Conservation (phyloP, 2,888 invertebrate genomes). For the Drosophila quasianomalipes region DNA sequence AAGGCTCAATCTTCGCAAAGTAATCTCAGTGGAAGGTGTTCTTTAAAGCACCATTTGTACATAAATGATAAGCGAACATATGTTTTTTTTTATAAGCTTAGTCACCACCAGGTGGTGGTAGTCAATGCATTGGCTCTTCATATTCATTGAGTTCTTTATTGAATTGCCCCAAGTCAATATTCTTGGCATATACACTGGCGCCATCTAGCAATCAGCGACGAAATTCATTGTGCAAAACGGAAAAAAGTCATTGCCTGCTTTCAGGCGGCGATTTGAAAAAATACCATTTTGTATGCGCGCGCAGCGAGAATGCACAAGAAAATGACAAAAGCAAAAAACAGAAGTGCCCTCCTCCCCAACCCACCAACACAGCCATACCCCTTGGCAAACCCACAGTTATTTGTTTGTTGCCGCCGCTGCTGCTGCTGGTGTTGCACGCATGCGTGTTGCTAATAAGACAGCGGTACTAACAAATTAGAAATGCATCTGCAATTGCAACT, state of each 20-base stretch:
- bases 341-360: background rate
- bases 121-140: background rate
- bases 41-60: background rate
- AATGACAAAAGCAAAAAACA: conserved; percentile 21
- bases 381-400: background rate
- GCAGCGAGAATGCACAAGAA: conserved; percentile 29
- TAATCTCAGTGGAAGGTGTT: background rate
- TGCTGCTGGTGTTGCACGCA: conserved; percentile 55
- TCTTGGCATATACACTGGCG: conserved; percentile 23
- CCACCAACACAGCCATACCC: background rate
- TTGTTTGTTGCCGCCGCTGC: background rate
- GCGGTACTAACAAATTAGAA: conserved; percentile 45
- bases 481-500: conserved; percentile 51
- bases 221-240: background rate
- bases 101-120: background rate
- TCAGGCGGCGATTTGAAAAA: conserved; percentile 23
- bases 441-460: conserved; percentile 67
- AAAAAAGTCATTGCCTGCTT: conserved; percentile 50
- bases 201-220: conserved; percentile 27
- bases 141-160: background rate
- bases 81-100: background rate
- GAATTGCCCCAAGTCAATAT: background rate
- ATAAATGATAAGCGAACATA: background rate
- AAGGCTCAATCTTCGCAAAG: background rate
- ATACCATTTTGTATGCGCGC: conserved; percentile 20